phyloP scores from a whole-genome alignment of 2,113 vertebrate genomes.

The Scatophagus argus region DNA sequence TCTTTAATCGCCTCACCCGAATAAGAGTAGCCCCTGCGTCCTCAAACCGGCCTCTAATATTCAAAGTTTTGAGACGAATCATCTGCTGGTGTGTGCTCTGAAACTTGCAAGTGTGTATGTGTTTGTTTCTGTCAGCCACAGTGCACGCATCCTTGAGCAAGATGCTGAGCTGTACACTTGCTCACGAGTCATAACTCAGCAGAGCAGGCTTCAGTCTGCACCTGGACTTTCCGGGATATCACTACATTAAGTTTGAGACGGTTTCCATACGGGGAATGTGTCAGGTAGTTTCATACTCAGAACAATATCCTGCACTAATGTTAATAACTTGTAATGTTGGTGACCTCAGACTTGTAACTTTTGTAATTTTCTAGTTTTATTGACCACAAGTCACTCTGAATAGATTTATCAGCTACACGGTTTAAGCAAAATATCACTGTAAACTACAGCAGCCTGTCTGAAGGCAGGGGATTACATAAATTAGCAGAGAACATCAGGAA shows the following conservation, averaged over 20 bases:
- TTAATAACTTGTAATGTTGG: background rate
- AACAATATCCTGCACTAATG: background rate
- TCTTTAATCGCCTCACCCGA: slow-evolving; percentile 35
- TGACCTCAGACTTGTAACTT: background rate
- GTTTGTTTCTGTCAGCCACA: background rate
- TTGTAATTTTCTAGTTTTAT: background rate
- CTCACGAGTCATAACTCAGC: too few species aligned
- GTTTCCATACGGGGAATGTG: background rate
- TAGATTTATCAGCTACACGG: background rate
- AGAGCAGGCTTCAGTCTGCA: background rate
- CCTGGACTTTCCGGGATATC: slow-evolving; percentile 31
- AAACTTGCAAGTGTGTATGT: background rate
- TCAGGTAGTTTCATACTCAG: background rate
- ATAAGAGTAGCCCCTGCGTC: slow-evolving; percentile 6
- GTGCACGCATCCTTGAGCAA: slow-evolving; percentile 23
- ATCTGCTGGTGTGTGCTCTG: background rate
- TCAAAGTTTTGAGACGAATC: background rate
- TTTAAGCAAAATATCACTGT: background rate
- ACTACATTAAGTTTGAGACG: background rate
- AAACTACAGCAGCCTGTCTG: background rate
- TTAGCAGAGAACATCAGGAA: background rate
- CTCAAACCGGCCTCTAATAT: background rate
- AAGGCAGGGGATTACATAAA: background rate
- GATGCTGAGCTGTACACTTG: background rate
- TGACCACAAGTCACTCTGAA: background rate